Conservation (phyloP, 2,797 vertebrate genomes). For the Forpus xanthops region DNA sequence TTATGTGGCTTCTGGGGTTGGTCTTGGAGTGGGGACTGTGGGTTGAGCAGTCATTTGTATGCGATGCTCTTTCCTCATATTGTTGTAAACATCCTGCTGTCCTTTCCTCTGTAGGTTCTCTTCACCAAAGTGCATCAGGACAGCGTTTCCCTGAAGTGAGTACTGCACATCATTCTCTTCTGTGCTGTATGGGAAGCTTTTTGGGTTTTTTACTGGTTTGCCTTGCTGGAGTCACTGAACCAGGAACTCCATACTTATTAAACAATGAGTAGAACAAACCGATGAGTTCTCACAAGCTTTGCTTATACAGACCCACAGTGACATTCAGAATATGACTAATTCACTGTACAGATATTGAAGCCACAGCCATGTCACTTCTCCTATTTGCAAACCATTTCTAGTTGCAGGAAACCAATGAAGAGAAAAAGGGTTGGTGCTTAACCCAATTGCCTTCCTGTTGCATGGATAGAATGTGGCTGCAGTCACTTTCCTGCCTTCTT, state of each 20-base stretch:
- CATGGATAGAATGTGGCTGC: neutral
- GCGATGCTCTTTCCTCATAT: neutral
- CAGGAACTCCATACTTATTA: neutral
- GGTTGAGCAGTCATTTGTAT: neutral
- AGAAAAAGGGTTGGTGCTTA: neutral
- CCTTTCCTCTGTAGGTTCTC: neutral
- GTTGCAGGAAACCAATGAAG: neutral
- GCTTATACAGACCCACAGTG: neutral
- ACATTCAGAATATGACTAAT: neutral
- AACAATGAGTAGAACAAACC: neutral
- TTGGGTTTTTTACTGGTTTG: neutral
- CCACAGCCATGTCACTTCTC: neutral
- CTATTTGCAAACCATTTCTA: neutral
- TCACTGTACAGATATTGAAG: neutral
- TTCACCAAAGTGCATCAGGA: neutral
- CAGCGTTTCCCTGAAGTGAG: neutral
- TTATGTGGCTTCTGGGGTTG: neutral
- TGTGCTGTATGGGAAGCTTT: neutral
- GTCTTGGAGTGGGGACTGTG: neutral
- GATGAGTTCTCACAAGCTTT: neutral
- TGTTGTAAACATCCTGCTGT: neutral
- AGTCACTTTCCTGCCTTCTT: neutral
- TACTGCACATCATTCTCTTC: neutral
- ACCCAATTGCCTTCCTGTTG: neutral
- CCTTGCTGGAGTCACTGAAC: neutral